A percentile compares a stretch with the other conserved stretches of the same genome.
Evolutionary conservation across 2,888 invertebrate genomes (phyloP).

Genomic region (Tachystola acroxantha): DNA sequence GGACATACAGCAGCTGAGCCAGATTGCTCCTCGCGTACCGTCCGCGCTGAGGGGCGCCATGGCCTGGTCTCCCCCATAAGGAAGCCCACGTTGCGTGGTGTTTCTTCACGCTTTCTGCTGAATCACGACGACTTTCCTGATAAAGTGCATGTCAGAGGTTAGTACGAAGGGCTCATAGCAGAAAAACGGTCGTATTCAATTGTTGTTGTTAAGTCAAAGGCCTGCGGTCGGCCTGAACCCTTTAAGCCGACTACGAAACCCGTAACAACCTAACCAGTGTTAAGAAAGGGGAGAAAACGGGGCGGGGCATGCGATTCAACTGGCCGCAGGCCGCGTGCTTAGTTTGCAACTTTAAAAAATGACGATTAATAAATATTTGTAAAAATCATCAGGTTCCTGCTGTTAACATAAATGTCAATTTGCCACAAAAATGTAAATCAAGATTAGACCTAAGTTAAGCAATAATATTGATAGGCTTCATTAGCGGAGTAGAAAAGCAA

Average conservation of each 20-base stretch:
- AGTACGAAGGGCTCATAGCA: neutral
- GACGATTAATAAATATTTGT: too few relatives aligned
- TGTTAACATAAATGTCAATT: too few relatives aligned
- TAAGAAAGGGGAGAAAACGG: too few relatives aligned
- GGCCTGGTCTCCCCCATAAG: constrained; percentile 90
- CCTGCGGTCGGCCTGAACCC: neutral
- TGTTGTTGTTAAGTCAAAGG: neutral
- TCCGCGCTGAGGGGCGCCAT: constrained; percentile 75
- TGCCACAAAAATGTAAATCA: too few relatives aligned
- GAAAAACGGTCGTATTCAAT: neutral
- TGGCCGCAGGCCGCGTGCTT: too few relatives aligned
- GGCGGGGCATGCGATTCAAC: too few relatives aligned
- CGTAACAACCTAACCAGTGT: too few relatives aligned
- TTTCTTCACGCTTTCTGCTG: constrained; percentile 80
- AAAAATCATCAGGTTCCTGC: too few relatives aligned
- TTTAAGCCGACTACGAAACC: too few relatives aligned
- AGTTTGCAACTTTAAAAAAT: too few relatives aligned
- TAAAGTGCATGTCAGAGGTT: neutral
- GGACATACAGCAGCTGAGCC: constrained; percentile 52
- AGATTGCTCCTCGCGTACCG: constrained; percentile 62
- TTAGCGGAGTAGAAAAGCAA: neutral
- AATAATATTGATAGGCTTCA: neutral
- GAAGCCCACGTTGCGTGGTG: constrained; percentile 88
- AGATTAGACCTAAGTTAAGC: neutral
- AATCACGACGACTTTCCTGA: constrained; percentile 79